Evolutionary conservation across 2,113 vertebrate species (phyloP).

Genomic region (Hemichromis elongatus): DNA sequence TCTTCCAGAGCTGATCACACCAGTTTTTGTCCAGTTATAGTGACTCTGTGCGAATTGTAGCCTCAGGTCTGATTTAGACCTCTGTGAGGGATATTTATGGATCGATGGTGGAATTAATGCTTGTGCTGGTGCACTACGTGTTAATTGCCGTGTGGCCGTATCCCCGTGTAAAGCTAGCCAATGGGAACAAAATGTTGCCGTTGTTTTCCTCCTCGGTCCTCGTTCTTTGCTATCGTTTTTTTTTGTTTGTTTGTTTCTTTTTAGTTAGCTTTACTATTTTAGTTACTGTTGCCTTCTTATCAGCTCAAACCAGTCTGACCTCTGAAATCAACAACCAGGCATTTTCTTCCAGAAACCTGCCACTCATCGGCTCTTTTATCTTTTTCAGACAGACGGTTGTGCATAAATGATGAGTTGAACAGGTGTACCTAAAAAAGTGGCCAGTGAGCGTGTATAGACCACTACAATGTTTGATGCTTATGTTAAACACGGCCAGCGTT

Average conservation of each 20-base stretch:
- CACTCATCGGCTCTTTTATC: fast-evolving
- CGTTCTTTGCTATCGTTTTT: too few species aligned
- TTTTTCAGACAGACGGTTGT: too few species aligned
- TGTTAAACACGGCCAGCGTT: neutral
- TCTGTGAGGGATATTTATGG: neutral
- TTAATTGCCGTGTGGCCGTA: neutral
- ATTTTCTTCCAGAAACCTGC: fast-evolving
- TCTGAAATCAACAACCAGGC: neutral
- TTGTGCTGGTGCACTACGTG: neutral
- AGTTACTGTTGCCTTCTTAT: neutral
- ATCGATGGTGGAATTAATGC: neutral
- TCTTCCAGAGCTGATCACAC: neutral
- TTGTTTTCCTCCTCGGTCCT: neutral
- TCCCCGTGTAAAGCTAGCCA: neutral
- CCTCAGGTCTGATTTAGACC: neutral
- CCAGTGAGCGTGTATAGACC: too few species aligned
- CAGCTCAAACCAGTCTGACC: neutral
- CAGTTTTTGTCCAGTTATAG: neutral
- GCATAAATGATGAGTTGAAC: too few species aligned
- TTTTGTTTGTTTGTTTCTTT: too few species aligned
- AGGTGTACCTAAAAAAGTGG: too few species aligned
- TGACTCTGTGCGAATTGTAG: neutral
- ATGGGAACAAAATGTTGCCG: neutral
- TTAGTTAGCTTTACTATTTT: neutral
- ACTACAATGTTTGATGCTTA: neutral